Conservation (phyloP, 2,797 vertebrate species). For the Hippoglossus hippoglossus region DNA sequence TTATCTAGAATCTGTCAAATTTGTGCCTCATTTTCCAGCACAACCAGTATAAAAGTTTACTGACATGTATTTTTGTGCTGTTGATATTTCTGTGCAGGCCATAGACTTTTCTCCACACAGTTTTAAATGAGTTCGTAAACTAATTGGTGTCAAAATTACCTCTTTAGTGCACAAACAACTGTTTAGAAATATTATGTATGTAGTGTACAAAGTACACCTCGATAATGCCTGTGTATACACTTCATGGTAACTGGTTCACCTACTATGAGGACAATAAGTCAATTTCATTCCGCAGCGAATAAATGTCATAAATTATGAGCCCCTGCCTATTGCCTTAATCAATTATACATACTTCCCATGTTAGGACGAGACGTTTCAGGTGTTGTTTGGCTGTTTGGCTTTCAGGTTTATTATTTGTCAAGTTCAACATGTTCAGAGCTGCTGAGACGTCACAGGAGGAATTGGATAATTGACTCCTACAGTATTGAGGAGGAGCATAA, state of each 20-base stretch:
- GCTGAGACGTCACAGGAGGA: conserved; percentile 63
- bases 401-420: conserved; percentile 54
- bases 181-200: not conserved
- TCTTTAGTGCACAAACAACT: not conserved
- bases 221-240: not conserved
- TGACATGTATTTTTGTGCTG: not conserved
- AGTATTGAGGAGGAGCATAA: conserved; percentile 74
- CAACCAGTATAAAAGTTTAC: not conserved
- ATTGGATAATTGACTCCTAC: conserved; percentile 79
- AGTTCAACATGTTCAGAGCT: conserved; percentile 34
- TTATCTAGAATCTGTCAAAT: not conserved
- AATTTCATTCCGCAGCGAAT: no score
- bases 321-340: not conserved
- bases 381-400: conserved; percentile 14
- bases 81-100: not conserved
- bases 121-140: not conserved
- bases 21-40: not conserved
- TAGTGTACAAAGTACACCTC: not conserved
- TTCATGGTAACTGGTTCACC: conserved; percentile 27
- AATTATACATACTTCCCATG: not conserved
- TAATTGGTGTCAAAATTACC: not conserved
- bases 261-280: not conserved
- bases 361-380: conserved; percentile 2
- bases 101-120: not conserved
- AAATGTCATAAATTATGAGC: not conserved